These are phyloP conservation scores for Athalia circularis DNA, from an alignment of 2,888 invertebrate genomes.

Conservation along the genomic window DNA sequence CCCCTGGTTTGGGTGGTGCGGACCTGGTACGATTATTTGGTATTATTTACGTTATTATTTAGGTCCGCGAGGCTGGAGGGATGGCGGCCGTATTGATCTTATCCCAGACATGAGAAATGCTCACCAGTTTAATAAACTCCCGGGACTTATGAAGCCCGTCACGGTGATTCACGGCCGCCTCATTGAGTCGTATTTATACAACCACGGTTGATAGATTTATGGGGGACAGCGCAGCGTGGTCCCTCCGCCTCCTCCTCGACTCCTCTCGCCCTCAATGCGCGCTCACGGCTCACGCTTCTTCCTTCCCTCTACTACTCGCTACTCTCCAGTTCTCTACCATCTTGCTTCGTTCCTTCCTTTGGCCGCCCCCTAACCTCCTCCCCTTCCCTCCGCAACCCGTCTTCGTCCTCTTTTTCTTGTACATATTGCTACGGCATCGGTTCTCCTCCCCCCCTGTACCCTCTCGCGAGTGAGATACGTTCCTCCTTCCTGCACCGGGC, in stretches of 20 bases:
- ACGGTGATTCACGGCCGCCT: conserved; percentile 74
- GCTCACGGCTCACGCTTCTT: conserved; percentile 48
- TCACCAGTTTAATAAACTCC: conserved; percentile 75
- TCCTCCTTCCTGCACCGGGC: neutral
- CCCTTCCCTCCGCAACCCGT: conserved; percentile 51
- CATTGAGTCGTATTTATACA: conserved; percentile 75
- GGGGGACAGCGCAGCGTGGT: conserved; percentile 74
- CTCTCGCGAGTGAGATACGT: conserved; percentile 7
- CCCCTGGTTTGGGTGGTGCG: conserved; percentile 8
- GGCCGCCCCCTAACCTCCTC: conserved; percentile 54
- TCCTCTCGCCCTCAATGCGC: conserved; percentile 32
- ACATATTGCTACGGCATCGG: conserved; percentile 6
- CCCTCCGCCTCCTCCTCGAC: conserved; percentile 56
- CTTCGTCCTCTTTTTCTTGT: conserved; percentile 53
- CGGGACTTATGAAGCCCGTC: conserved; percentile 75
- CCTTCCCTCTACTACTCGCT: conserved; percentile 49
- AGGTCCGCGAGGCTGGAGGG: conserved; percentile 56
- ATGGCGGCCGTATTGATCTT: conserved; percentile 74
- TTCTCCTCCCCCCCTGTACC: neutral
- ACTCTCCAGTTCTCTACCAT: conserved; percentile 47
- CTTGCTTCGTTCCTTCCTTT: conserved; percentile 52
- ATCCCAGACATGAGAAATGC: conserved; percentile 75
- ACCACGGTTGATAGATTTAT: conserved; percentile 74
- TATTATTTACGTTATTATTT: conserved; percentile 69
- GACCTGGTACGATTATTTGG: conserved; percentile 64